Percentiles rank a stretch among this genome's conserved stretches.
phyloP scores from a whole-genome alignment of 2,888 invertebrate genomes.

The Labia minor region DNA sequence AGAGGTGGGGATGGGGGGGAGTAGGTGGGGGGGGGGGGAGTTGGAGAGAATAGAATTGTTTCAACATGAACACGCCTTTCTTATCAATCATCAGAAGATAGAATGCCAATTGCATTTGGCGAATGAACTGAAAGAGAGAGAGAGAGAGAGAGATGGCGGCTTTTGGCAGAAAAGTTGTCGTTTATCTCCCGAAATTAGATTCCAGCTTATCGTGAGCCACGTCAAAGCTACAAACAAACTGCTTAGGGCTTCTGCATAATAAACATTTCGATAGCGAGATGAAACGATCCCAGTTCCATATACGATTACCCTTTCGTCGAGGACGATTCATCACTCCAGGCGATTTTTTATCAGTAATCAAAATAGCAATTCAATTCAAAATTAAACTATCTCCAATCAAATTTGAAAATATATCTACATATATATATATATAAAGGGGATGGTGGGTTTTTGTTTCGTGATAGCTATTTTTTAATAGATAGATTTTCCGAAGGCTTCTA shows the following conservation, averaged over 20 bases:
- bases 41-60: background rate
- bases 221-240: slow-evolving; percentile 22
- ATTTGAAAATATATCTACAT: background rate
- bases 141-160: slow-evolving; percentile 15
- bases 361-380: background rate
- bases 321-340: background rate
- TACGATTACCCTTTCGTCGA: background rate
- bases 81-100: background rate
- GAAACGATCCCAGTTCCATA: background rate
- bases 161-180: slow-evolving; percentile 20
- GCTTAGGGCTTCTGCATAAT: slow-evolving; percentile 24
- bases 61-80: background rate
- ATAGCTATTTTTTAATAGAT: too few species aligned
- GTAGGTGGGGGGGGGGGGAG: too few species aligned
- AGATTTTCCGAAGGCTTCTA: background rate
- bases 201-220: slow-evolving; percentile 19
- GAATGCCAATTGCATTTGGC: background rate
- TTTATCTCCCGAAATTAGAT: slow-evolving; percentile 23
- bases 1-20: too few species aligned
- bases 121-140: background rate
- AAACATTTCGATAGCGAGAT: slow-evolving; percentile 17
- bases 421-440: background rate
- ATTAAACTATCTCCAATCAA: background rate
- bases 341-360: background rate
- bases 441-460: too few species aligned